Percentiles rank a stretch among this genome's conserved stretches.
phyloP scores from a whole-genome alignment of 2,113 vertebrate genomes.

The Melanerpes aurifrons region DNA sequence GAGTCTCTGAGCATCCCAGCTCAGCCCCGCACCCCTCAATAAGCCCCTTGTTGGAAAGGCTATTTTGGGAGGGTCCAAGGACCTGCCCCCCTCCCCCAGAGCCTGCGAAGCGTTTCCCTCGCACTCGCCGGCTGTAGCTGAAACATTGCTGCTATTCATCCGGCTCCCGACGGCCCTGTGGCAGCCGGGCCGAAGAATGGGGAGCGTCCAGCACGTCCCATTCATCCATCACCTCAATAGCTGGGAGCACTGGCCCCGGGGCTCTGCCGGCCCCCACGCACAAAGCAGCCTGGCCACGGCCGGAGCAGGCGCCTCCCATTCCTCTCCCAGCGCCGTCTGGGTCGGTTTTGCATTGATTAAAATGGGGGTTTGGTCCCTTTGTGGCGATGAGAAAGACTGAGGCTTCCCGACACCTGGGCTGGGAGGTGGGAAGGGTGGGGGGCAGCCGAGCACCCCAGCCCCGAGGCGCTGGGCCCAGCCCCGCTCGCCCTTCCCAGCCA shows the following conservation, averaged over 20 bases:
- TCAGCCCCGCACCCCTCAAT: slow-evolving; percentile 37
- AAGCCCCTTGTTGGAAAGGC: slow-evolving; percentile 53
- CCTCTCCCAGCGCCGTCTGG: not conserved
- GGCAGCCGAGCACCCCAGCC: not conserved
- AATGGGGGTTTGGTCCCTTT: not conserved
- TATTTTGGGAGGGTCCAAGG: not conserved
- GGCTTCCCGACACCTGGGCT: not conserved
- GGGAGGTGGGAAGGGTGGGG: not conserved
- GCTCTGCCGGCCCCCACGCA: slow-evolving; percentile 1
- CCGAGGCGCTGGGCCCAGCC: not conserved
- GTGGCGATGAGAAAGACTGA: not conserved
- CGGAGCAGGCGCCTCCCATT: slow-evolving; percentile 29
- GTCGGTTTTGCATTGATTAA: slow-evolving; percentile 22
- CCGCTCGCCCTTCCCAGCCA: slow-evolving; percentile 1
- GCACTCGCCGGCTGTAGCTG: not conserved
- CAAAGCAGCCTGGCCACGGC: slow-evolving; percentile 29
- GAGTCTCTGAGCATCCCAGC: not conserved
- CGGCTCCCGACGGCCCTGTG: not conserved
- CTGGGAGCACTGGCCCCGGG: slow-evolving; percentile 36
- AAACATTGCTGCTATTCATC: slow-evolving; percentile 69
- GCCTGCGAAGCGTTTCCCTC: not conserved
- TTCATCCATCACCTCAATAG: slow-evolving; percentile 71
- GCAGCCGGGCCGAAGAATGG: not conserved
- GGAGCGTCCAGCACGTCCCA: slow-evolving; percentile 65
- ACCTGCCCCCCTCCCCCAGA: not conserved